Evolutionary conservation across 2,797 vertebrate species (phyloP).

Genomic region (Rhinatrema bivittatum): DNA sequence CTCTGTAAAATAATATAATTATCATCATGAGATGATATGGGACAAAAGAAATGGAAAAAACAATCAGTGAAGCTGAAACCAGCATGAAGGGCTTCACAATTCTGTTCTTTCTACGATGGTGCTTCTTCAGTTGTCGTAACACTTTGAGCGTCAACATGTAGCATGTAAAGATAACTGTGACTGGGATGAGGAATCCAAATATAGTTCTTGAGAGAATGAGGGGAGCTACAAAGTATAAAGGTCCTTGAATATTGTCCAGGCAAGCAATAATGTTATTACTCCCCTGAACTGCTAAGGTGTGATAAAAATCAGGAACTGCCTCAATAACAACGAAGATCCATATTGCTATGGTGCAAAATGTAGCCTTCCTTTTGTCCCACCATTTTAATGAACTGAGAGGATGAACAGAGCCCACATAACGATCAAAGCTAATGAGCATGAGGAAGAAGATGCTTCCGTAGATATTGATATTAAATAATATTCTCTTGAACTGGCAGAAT

Average conservation of each 20-base stretch:
- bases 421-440: conserved; percentile 66
- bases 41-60: conserved; percentile 61
- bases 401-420: conserved; percentile 60
- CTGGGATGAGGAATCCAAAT: conserved; percentile 57
- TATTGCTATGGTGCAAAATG: conserved; percentile 39
- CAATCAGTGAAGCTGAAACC: conserved; percentile 55
- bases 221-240: conserved; percentile 33
- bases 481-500: conserved; percentile 56
- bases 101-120: conserved; percentile 23
- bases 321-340: conserved; percentile 48
- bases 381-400: conserved; percentile 60
- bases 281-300: conserved; percentile 23
- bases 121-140: conserved; percentile 33
- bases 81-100: conserved; percentile 52
- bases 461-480: conserved; percentile 65
- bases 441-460: conserved; percentile 71
- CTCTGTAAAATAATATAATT: conserved; percentile 51
- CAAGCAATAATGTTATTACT: conserved; percentile 14
- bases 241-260: conserved; percentile 36
- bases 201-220: conserved; percentile 44
- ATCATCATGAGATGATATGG: conserved; percentile 64
- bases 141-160: conserved; percentile 51
- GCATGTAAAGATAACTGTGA: conserved; percentile 49
- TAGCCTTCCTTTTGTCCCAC: conserved; percentile 62
- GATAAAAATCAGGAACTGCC: conserved; percentile 51